Evolutionary conservation across 1,140 invertebrate genomes (phyloP).

Genomic region (Micrasema longulum): DNA sequence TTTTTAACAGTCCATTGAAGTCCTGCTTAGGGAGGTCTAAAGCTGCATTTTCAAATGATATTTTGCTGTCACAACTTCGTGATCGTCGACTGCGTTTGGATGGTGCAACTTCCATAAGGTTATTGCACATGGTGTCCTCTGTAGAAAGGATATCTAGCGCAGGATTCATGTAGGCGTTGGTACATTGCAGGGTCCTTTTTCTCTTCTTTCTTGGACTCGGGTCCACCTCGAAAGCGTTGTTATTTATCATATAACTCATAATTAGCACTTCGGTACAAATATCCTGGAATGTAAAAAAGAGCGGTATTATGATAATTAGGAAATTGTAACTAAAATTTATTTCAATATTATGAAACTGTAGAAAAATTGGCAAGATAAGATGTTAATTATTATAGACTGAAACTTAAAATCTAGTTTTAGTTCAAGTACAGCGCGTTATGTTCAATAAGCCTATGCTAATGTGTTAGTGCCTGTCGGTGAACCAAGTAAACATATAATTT

Average conservation of each 20-base stretch:
- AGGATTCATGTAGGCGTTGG: slow-evolving; percentile 64
- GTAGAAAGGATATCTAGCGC: slow-evolving; percentile 63
- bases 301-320: too few relatives aligned
- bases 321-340: too few relatives aligned
- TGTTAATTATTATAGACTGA: too few relatives aligned
- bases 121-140: slow-evolving; percentile 67
- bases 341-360: too few relatives aligned
- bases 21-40: slow-evolving; percentile 62
- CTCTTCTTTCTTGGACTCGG: slow-evolving; percentile 59
- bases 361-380: too few relatives aligned
- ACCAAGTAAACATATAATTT: too few relatives aligned
- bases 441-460: too few relatives aligned
- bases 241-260: slow-evolving; percentile 60
- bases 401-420: too few relatives aligned
- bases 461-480: too few relatives aligned
- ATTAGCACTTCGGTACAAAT: background rate
- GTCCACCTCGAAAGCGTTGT: slow-evolving; percentile 65
- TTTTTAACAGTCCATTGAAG: slow-evolving; percentile 61
- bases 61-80: slow-evolving; percentile 58
- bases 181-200: slow-evolving; percentile 59
- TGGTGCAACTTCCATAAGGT: slow-evolving; percentile 65
- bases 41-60: slow-evolving; percentile 63
- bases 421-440: too few relatives aligned
- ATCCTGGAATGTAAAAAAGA: too few relatives aligned
- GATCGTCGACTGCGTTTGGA: slow-evolving; percentile 61